phyloP scores from a whole-genome alignment of 1,140 invertebrate genomes.

The Chionoecetes opilio region DNA sequence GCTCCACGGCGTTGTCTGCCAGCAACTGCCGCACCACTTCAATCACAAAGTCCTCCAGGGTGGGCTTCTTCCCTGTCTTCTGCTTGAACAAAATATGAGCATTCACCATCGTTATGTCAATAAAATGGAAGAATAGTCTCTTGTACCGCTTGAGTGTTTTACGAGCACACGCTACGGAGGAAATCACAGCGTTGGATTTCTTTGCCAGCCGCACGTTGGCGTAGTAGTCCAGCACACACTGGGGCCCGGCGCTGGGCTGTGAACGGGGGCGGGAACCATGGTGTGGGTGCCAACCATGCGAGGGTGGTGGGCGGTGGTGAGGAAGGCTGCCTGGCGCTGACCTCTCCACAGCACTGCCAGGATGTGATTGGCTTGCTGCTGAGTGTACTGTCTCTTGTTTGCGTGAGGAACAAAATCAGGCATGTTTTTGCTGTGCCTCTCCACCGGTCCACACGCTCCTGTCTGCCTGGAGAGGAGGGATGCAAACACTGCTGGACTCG shows the following conservation, averaged over 20 bases:
- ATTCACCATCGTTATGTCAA: conserved; percentile 22
- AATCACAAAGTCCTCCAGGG: neutral
- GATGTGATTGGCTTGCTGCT: neutral
- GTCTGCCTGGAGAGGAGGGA: neutral
- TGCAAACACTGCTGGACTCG: neutral
- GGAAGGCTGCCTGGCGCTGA: too few relatives aligned
- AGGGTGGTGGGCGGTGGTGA: too few relatives aligned
- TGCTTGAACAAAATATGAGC: neutral
- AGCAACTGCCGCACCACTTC: neutral
- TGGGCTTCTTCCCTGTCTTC: neutral
- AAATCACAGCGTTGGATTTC: conserved; percentile 1
- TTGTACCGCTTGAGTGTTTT: conserved; percentile 29
- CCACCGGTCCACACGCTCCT: neutral
- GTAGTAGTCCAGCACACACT: too few relatives aligned
- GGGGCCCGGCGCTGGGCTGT: too few relatives aligned
- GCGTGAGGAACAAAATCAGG: neutral
- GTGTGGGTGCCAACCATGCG: too few relatives aligned
- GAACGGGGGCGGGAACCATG: too few relatives aligned
- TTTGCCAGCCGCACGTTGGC: neutral
- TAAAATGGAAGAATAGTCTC: too few relatives aligned
- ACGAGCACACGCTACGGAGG: neutral
- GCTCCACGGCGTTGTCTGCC: neutral
- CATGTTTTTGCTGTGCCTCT: neutral
- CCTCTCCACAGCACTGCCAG: too few relatives aligned
- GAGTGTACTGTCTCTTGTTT: neutral